phyloP scores from a whole-genome alignment of 2,797 vertebrate genomes.

The Pipistrellus nathusii region DNA sequence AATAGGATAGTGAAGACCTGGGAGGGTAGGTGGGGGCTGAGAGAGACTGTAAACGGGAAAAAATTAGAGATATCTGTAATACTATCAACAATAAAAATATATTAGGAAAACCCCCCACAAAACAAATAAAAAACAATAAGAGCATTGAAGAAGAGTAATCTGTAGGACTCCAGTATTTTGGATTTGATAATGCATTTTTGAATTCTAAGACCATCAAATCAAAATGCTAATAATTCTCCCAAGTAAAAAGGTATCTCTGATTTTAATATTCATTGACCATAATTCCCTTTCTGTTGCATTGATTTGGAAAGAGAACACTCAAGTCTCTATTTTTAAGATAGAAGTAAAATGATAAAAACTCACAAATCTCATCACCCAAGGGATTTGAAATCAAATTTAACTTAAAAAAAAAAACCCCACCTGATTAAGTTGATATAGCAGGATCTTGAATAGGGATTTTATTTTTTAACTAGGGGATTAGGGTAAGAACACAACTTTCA shows the following conservation, averaged over 20 bases:
- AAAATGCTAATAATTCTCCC: constrained; percentile 58
- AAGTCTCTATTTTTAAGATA: constrained; percentile 62
- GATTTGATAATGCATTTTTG: constrained; percentile 28
- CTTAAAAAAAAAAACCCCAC: constrained; percentile 23
- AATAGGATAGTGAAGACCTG: too few relatives aligned
- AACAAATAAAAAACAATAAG: not conserved
- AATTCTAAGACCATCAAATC: constrained; percentile 28
- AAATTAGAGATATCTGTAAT: too few relatives aligned
- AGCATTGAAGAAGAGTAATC: not conserved
- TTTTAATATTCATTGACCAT: constrained; percentile 49
- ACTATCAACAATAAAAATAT: too few relatives aligned
- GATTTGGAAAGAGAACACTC: constrained; percentile 49
- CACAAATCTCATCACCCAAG: constrained; percentile 31
- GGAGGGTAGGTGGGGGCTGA: too few relatives aligned
- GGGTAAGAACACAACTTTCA: constrained; percentile 9
- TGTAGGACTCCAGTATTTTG: not conserved
- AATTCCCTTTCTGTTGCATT: constrained; percentile 55
- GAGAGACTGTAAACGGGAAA: too few relatives aligned
- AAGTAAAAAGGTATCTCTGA: constrained; percentile 45
- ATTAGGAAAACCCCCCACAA: too few relatives aligned
- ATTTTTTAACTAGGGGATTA: constrained; percentile 18
- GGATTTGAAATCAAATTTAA: constrained; percentile 70
- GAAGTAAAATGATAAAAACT: constrained; percentile 60
- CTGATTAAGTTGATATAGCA: constrained; percentile 35
- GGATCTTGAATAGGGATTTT: constrained; percentile 36